These are phyloP conservation scores for Andrena flavipes DNA, from an alignment of 2,888 invertebrate species.

Conservation along the genomic window DNA sequence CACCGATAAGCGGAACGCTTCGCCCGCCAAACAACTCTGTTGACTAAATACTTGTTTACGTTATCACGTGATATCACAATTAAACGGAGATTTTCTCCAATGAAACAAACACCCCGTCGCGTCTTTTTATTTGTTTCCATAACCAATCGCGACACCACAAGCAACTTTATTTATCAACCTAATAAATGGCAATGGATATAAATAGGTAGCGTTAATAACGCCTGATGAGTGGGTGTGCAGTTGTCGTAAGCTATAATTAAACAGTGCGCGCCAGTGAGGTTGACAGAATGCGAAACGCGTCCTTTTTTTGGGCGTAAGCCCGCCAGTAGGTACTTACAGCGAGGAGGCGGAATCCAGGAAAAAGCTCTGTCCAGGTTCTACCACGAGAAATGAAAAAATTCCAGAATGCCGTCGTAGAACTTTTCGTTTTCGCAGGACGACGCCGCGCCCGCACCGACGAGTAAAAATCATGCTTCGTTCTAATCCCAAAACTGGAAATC, in stretches of 20 bases:
- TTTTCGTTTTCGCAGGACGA: conserved; percentile 48
- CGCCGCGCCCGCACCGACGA: conserved; percentile 11
- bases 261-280: no score
- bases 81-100: neutral
- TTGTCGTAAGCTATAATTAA: no score
- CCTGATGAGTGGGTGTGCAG: no score
- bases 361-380: conserved; percentile 45
- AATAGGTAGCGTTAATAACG: no score
- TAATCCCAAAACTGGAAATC: conserved; percentile 71
- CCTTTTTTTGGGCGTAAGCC: no score
- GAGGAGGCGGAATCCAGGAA: conserved; percentile 44
- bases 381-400: conserved; percentile 29
- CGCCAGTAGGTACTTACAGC: neutral
- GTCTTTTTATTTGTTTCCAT: neutral
- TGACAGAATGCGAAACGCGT: neutral
- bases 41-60: neutral
- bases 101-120: conserved; percentile 22
- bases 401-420: conserved; percentile 52
- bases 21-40: neutral
- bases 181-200: no score
- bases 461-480: conserved; percentile 63
- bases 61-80: conserved; percentile 14
- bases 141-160: no score
- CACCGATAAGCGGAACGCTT: neutral
- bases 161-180: no score